Evolutionary conservation across 2,888 invertebrate genomes (phyloP), one percentile per base, ranked within the genome.

Genomic region (Cecidostiba fungosa): DNA sequence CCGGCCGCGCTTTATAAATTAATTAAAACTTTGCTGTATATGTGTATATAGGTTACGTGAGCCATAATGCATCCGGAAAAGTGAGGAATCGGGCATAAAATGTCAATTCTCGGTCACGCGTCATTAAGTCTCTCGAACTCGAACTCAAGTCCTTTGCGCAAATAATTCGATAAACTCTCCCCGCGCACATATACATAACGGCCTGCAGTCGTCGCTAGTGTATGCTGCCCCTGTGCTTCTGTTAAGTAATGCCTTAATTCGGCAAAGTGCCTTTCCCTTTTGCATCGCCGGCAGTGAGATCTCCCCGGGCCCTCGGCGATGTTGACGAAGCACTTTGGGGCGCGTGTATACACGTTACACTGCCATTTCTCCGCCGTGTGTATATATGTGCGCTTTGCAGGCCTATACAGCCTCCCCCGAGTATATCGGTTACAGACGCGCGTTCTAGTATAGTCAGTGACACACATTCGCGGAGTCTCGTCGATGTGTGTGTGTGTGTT

Each of bases 311-410:
- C 29, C 43, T 47, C 36, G 86, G 87, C 87, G 82, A 89, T 90
- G 89, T 90, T 90, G 89, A 90, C 89, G 88, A 87, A 90, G 87
- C 89, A 89, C 89, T 90, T 81, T 69, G 47, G 23, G 50, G 6
- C 87, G 85, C 78, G 86, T 83, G 86, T 87, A 88, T 8, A 32
- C 87, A 87, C 87, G 88, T 89, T 89, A 87, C 88, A 87, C 88
- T 84, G 77, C 81, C 70, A 39, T 39, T 39, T 72, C 39, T 39
- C 72, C 32, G 72, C 14, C 10, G n/a, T 54, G n/a, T 54, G n/a
- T 54, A n/a, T n/a, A 4, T 19, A 19, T n/a, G n/a, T 6, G 12
- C 23, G 19, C 54, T 59, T 19, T n/a, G 54, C 54, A n/a, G 54
- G 8, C n/a, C 16, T 59, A 39, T n/a, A n/a, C 32, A 3, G 19